These are phyloP conservation scores for Aethes cnicana DNA, from an alignment of 2,888 invertebrate species.

Conservation along the genomic window DNA sequence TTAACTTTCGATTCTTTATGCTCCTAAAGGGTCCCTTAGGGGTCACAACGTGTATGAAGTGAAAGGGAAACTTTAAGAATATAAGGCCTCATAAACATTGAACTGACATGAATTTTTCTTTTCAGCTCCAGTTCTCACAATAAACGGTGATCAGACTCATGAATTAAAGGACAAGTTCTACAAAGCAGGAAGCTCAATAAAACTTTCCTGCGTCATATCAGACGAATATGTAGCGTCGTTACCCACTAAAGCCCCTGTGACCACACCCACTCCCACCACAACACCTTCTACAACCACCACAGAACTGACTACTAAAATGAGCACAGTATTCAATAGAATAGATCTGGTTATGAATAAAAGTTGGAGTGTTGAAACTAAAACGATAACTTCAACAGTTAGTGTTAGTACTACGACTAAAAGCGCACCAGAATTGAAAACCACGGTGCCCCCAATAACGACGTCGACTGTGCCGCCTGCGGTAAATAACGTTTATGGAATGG, in stretches of 20 bases:
- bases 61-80: too few species aligned
- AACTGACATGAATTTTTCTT: too few species aligned
- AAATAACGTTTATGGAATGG: constrained; percentile 73
- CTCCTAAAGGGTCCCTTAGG: too few species aligned
- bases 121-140: constrained; percentile 87
- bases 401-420: constrained; percentile 67
- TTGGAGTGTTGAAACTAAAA: constrained; percentile 79
- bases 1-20: too few species aligned
- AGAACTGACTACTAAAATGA: constrained; percentile 68
- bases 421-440: constrained; percentile 50
- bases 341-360: constrained; percentile 77
- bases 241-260: constrained; percentile 53
- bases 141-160: constrained; percentile 87
- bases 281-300: constrained; percentile 65
- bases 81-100: too few species aligned
- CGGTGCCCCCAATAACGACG: constrained; percentile 52
- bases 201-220: constrained; percentile 84
- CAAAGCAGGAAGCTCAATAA: constrained; percentile 88
- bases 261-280: constrained; percentile 54
- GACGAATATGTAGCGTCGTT: constrained; percentile 63
- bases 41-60: too few species aligned
- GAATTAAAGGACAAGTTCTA: constrained; percentile 87
- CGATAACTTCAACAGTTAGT: constrained; percentile 71
- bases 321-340: constrained; percentile 75
- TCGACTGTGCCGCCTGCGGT: constrained; percentile 56